Evolutionary conservation across 2,797 vertebrate genomes (phyloP), one percentile per base, ranked within the genome.

Genomic region (Pangasius sanitwongsei): DNA sequence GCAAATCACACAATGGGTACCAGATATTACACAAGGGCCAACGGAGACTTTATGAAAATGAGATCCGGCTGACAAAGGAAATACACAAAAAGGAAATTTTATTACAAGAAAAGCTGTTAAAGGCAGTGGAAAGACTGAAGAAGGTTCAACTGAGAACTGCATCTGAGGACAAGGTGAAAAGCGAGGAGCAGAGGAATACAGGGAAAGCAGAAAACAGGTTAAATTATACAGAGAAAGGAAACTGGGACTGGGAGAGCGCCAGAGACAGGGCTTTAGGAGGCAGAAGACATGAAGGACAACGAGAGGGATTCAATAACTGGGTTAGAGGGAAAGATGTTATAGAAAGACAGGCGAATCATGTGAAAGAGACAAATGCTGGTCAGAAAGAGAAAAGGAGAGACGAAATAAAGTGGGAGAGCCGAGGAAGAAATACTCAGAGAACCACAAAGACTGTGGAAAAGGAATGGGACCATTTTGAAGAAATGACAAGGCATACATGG

Each of bases 51-150:
- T 95, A 96, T 89, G 92, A 92, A 86, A 94, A 93, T 2, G 89
- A 93, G 81, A 85, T 25, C 78, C 92, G 72, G 37, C 87, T 97
- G 92, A 92, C 93, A 87, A 92, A 93, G 70, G 94, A 94, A 91
- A 98, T 97, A 92, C 92, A 89, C 75, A 96, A 91, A 90, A 96
- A 96, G 91, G 90, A 97, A 92, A 91, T 90, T 1, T 89, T 96
- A 25, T 93, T 98, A 3, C 93, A 91, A 87, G 95, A 97, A 89
- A 98, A 97, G 91, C 92, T 98, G 86, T 94, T 87, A 89, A 97
- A 93, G 83, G 93, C 95, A 13, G 94, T 94, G 55, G 94, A 96
- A 86, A 94, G 92, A 28, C 87, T 97, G 72, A 93, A 94, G 88
- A 95, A 94, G 88, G 95, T 97, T 50, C 95, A 95, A 83, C 94